Evolutionary conservation across 1,140 invertebrate genomes (phyloP), one percentile per base, ranked within the genome.

Genomic region (Alviniconcha marisindica): DNA sequence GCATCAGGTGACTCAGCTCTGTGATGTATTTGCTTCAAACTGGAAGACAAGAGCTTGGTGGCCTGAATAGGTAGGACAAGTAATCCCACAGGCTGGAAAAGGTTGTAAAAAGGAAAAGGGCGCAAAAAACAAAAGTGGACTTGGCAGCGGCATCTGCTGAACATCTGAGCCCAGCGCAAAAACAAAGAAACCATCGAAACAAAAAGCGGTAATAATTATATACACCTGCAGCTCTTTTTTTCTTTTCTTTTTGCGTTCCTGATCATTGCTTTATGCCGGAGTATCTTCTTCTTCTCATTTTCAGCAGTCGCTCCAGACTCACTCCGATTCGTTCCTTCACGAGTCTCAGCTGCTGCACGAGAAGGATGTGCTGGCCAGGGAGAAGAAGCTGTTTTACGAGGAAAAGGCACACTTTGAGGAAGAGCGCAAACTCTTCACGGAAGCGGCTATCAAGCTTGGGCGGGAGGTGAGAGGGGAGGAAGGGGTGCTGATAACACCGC

Each of bases 321-420:
- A 89, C 80, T 87, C 88, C 24, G 84, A 83, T 69, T 89, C 88
- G 1, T 88, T 89, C 54, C 84, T 91, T 1, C 87, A 90, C 63
- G 89, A 92, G 44, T 88, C 89, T 31, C 87, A 90, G 38, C 81
- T 91, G 4, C 82, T 90, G 28, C 81, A 88, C 40, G 90, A 92
- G 77, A 87, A 88, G 66, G 90, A 91, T 51, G 82, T 76, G 42
- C 82, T 92, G 51, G 84, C 88, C 51, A 89, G 87, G 77, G 87
- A 91, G 73, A 90, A 87, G 79, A 85, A 85, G 56, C 80, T 88
- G 54, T 90, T 92, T 51, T 87, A 87, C 51, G 87, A 92, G 81
- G 90, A 91, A 83, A 91, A 91, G 77, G 85, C 85, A 0, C 88
- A 90, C 83, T 92, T 92, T 88, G 89, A 91, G 78, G 89, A 91